Percentiles rank a stretch among this genome's conserved stretches.
Conservation (phyloP, 1,140 invertebrate genomes). For the Drosophila trapezifrons region DNA sequence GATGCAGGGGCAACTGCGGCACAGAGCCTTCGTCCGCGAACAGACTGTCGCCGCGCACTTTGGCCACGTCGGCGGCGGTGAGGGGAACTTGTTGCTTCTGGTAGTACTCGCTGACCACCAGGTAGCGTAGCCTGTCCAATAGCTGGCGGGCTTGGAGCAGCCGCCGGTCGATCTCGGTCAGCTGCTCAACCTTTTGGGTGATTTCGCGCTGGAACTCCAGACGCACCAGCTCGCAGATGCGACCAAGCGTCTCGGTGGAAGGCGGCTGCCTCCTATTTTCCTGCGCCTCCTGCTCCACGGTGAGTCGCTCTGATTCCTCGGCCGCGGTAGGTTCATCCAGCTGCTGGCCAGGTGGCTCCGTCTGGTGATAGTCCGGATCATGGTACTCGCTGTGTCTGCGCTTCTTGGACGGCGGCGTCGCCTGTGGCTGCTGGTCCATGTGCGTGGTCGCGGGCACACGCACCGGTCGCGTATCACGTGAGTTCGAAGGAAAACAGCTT, state of each 20-base stretch:
- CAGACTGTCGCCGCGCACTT: constrained; percentile 72
- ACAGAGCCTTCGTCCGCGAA: constrained; percentile 46
- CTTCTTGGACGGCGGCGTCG: constrained; percentile 65
- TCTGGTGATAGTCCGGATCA: constrained; percentile 73
- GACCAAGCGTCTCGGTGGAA: constrained; percentile 12
- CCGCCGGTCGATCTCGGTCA: constrained; percentile 86
- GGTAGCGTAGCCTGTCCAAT: constrained; percentile 89
- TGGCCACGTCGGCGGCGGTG: constrained; percentile 84
- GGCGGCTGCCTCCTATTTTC: constrained; percentile 3
- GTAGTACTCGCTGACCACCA: constrained; percentile 89
- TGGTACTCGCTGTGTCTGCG: constrained; percentile 78
- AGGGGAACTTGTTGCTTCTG: constrained; percentile 87
- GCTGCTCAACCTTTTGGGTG: constrained; percentile 85
- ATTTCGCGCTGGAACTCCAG: constrained; percentile 86
- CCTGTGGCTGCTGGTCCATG: constrained; percentile 63
- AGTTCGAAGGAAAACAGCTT: constrained; percentile 39
- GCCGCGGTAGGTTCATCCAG: neutral
- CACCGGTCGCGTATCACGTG: constrained; percentile 52
- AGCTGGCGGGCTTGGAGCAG: constrained; percentile 87
- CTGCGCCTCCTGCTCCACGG: constrained; percentile 8
- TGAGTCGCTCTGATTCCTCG: constrained; percentile 23
- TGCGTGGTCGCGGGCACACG: constrained; percentile 47
- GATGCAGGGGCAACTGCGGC: constrained; percentile 88
- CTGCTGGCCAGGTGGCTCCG: neutral
- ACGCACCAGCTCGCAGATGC: constrained; percentile 64